Conservation (phyloP, 1,140 invertebrate species). For the Drosophila paulistorum region DNA sequence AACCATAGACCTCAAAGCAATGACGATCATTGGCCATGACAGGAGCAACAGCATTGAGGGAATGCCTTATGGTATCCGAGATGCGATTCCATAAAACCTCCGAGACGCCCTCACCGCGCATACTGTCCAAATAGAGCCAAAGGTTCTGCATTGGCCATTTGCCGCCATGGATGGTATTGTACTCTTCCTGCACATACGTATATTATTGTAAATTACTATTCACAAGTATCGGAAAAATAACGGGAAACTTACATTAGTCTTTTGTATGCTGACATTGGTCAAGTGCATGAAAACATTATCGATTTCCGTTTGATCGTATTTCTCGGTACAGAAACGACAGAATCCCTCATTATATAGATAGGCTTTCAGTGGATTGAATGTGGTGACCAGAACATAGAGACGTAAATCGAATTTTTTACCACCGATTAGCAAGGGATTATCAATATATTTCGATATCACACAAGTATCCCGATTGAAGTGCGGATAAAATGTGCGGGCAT, state of each 20-base stretch:
- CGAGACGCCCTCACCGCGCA: conserved; percentile 92
- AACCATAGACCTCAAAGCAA: conserved; percentile 96
- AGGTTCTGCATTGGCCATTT: conserved; percentile 97
- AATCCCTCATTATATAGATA: conserved; percentile 93
- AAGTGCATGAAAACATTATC: conserved; percentile 94
- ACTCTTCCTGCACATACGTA: conserved; percentile 88
- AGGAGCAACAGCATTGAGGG: conserved; percentile 91
- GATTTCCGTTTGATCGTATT: conserved; percentile 90
- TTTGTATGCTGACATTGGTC: conserved; percentile 94
- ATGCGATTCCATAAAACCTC: conserved; percentile 92
- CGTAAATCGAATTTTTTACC: conserved; percentile 95
- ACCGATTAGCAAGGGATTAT: conserved; percentile 92
- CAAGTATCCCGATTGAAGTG: conserved; percentile 92
- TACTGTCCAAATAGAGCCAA: conserved; percentile 94
- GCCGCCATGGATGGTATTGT: conserved; percentile 96
- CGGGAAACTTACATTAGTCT: conserved; percentile 87
- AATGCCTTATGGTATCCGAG: conserved; percentile 94
- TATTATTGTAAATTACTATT: not conserved
- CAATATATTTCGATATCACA: conserved; percentile 95
- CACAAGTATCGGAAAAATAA: not conserved
- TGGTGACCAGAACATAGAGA: conserved; percentile 93
- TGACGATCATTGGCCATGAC: conserved; percentile 91
- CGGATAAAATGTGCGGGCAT: conserved; percentile 90
- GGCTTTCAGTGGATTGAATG: conserved; percentile 90
- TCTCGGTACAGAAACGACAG: conserved; percentile 91